Evolutionary conservation across 2,888 invertebrate species (phyloP).

Genomic region (Drosophila tripunctata): DNA sequence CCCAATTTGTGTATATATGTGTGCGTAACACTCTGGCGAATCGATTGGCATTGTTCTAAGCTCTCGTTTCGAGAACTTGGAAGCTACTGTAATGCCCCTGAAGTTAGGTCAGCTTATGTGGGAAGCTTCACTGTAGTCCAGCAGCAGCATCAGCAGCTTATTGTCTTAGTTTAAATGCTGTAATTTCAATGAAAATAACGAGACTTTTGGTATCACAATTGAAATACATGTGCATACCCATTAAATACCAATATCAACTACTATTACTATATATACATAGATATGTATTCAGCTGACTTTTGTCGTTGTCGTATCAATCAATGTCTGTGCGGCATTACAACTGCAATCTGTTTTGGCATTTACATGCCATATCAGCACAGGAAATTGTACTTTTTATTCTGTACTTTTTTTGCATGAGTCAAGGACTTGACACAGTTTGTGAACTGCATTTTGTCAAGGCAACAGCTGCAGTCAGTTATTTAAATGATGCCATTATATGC

Average conservation of each 20-base stretch:
- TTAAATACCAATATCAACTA: neutral
- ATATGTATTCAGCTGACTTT: neutral
- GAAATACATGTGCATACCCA: neutral
- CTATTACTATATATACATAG: neutral
- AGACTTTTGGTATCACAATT: neutral
- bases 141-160: constrained; percentile 14
- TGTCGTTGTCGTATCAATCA: constrained; percentile 8
- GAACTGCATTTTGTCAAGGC: constrained; percentile 1
- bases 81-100: neutral
- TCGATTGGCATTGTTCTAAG: constrained; percentile 25
- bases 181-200: constrained; percentile 11
- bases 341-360: neutral
- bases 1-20: constrained; percentile 16
- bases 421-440: neutral
- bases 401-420: neutral
- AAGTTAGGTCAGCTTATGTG: neutral
- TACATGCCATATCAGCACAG: neutral
- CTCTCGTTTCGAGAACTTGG: constrained; percentile 1
- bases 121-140: neutral
- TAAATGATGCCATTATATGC: neutral
- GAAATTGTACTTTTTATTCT: neutral
- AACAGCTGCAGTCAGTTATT: neutral
- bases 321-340: constrained; percentile 1
- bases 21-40: constrained; percentile 6
- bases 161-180: constrained; percentile 16